A percentile compares a stretch with the other conserved stretches of the same genome.
Conservation (phyloP, 2,888 invertebrate species). For the Stenichneumon culpator region DNA sequence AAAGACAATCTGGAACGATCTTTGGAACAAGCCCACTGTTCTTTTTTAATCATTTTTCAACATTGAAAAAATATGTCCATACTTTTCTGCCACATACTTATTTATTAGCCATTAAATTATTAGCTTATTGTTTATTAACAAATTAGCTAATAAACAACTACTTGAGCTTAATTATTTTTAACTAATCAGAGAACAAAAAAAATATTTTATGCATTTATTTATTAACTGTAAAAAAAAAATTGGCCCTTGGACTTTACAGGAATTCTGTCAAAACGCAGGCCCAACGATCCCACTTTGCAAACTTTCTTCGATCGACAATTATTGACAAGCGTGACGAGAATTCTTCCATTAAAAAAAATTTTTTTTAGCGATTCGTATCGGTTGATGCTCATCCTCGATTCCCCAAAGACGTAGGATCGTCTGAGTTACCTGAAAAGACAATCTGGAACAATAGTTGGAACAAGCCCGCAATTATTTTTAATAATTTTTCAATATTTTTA, state of each 20-base stretch:
- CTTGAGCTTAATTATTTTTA: too few species aligned
- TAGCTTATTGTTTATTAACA: too few species aligned
- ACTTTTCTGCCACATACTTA: too few species aligned
- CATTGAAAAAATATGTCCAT: neutral
- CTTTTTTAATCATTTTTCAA: too few species aligned
- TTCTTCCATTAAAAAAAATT: neutral
- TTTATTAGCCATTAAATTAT: too few species aligned
- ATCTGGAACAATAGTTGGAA: neutral
- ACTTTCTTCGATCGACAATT: neutral
- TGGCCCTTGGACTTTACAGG: too few species aligned
- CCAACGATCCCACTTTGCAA: too few species aligned
- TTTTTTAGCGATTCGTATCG: constrained; percentile 53
- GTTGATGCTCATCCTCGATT: constrained; percentile 25
- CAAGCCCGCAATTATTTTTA: neutral
- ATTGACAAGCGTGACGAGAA: neutral
- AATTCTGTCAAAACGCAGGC: too few species aligned
- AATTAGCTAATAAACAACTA: too few species aligned
- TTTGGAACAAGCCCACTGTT: neutral
- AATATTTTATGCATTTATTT: too few species aligned
- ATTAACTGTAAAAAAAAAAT: neutral
- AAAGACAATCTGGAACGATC: neutral
- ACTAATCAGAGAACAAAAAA: too few species aligned
- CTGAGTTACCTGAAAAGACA: neutral
- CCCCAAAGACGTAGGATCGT: neutral
- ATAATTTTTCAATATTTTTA: neutral